A percentile compares a stretch with the other conserved stretches of the same genome.
These are phyloP conservation scores for Perccottus glenii DNA, from an alignment of 2,113 vertebrate genomes.

Conservation along the genomic window DNA sequence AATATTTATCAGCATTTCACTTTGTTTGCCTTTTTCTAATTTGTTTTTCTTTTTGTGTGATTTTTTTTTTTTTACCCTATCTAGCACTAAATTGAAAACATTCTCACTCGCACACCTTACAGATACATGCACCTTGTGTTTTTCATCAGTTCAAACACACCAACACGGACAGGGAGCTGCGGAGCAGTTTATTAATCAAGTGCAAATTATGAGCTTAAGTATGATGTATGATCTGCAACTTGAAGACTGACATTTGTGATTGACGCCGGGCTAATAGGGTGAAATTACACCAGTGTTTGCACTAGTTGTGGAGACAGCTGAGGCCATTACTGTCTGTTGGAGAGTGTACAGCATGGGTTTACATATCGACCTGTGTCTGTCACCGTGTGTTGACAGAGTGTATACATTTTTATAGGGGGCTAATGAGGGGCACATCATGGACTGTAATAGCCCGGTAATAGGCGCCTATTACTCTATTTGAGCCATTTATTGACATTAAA, in stretches of 20 bases:
- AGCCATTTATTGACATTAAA: conserved; percentile 55
- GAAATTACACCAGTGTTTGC: conserved; percentile 15
- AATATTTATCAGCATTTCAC: no score
- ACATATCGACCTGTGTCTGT: neutral
- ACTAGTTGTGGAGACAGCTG: conserved; percentile 11
- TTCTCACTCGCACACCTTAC: no score
- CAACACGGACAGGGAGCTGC: neutral
- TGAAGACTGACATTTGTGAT: conserved; percentile 19
- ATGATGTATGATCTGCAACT: conserved; percentile 17
- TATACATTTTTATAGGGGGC: conserved; percentile 8
- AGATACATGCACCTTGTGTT: no score
- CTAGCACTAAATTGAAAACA: no score
- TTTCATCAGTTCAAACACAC: conserved; percentile 2
- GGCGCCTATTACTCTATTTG: conserved; percentile 56
- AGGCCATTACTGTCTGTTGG: conserved; percentile 1
- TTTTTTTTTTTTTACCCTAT: no score
- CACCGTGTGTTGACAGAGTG: neutral
- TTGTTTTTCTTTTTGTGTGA: no score
- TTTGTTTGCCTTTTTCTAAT: no score
- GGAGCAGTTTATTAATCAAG: conserved; percentile 21
- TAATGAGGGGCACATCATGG: conserved; percentile 51
- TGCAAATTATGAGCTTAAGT: conserved; percentile 15
- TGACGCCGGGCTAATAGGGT: conserved; percentile 43
- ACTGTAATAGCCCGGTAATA: conserved; percentile 55
- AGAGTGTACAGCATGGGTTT: neutral